phyloP scores from a whole-genome alignment of 2,797 vertebrate species.

The Podargus strigoides region DNA sequence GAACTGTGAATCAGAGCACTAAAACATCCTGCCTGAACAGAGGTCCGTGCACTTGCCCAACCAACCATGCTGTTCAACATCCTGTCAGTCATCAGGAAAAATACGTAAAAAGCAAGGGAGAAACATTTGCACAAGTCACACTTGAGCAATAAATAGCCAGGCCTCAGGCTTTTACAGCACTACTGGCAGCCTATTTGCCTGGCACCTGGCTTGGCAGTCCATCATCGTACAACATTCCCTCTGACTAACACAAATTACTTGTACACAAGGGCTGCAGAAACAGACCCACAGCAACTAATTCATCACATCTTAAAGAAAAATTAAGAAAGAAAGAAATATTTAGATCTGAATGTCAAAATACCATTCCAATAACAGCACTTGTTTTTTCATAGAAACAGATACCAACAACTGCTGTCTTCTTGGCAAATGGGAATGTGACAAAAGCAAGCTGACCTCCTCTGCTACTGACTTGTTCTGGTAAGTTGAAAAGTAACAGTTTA shows the following conservation, averaged over 20 bases:
- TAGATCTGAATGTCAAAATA: neutral
- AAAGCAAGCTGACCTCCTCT: neutral
- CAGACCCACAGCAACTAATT: neutral
- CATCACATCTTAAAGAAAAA: neutral
- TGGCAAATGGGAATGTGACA: neutral
- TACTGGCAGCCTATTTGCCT: neutral
- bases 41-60: neutral
- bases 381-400: neutral
- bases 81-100: neutral
- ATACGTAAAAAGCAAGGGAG: neutral
- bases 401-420: neutral
- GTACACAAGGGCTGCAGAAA: neutral
- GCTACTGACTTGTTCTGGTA: neutral
- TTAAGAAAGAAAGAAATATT: neutral
- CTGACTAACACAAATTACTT: neutral
- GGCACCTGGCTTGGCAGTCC: neutral
- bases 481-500: neutral
- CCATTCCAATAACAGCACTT: neutral
- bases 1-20: neutral
- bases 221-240: neutral
- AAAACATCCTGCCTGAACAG: neutral
- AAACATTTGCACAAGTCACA: neutral
- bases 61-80: neutral
- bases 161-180: neutral
- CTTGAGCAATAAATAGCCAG: neutral